Evolutionary conservation across 2,113 vertebrate species (phyloP).

Genomic region (Ahaetulla prasina): DNA sequence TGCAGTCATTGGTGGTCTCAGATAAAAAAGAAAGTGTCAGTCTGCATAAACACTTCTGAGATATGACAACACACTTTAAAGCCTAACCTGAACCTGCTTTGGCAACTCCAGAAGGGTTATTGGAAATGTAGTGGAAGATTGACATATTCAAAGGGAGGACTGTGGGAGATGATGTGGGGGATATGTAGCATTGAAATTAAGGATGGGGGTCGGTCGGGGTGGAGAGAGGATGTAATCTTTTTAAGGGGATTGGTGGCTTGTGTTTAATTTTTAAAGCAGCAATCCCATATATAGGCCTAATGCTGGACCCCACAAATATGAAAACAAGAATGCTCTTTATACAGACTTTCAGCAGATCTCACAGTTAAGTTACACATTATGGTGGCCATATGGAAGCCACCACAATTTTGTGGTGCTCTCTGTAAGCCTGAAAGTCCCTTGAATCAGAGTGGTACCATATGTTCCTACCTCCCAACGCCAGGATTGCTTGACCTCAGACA

Average conservation of each 20-base stretch:
- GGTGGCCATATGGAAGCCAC: background rate
- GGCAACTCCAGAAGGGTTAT: conserved; percentile 49
- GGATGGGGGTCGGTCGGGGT: too few relatives aligned
- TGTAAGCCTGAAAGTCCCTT: background rate
- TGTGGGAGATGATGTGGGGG: background rate
- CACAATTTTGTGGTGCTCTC: background rate
- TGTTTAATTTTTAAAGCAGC: background rate
- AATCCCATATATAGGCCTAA: background rate
- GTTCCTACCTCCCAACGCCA: background rate
- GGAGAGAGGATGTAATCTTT: background rate
- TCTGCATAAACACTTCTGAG: conserved; percentile 55
- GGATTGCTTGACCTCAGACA: background rate
- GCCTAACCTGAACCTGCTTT: conserved; percentile 54
- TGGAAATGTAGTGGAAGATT: conserved; percentile 25
- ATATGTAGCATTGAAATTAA: background rate
- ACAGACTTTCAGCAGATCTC: background rate
- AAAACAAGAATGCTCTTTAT: background rate
- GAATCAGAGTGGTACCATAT: background rate
- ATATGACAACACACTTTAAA: conserved; percentile 62
- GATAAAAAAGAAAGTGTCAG: conserved; percentile 61
- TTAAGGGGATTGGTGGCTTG: conserved; percentile 1
- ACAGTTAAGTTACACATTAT: background rate
- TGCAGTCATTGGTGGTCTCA: conserved; percentile 63
- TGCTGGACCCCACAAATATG: background rate
- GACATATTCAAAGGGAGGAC: background rate